These are phyloP conservation scores for Calliphora vomitoria DNA, from an alignment of 2,888 invertebrate species.

Conservation along the genomic window DNA sequence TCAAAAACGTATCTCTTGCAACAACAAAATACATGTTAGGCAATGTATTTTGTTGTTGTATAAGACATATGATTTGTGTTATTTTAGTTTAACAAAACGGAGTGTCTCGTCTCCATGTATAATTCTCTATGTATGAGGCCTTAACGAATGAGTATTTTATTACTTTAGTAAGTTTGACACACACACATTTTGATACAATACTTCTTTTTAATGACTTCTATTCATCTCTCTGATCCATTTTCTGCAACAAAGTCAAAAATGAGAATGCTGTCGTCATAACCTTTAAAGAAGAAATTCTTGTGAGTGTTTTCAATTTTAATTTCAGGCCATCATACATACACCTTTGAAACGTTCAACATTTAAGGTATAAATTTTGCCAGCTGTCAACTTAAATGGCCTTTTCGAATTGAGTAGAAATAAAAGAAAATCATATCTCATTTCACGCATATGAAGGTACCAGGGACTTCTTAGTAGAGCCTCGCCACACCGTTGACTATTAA, in stretches of 20 bases:
- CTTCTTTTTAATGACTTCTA: background rate
- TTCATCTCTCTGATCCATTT: constrained; percentile 77
- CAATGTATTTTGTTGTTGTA: no score
- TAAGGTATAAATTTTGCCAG: constrained; percentile 80
- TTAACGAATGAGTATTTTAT: no score
- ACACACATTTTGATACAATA: no score
- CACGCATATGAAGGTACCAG: constrained; percentile 79
- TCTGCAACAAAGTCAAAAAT: constrained; percentile 80
- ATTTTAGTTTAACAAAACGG: no score
- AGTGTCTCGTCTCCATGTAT: no score
- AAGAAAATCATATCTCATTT: constrained; percentile 78
- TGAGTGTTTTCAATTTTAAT: background rate
- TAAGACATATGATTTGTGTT: no score
- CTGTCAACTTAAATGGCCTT: constrained; percentile 78
- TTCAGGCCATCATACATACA: constrained; percentile 65
- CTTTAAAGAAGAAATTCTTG: constrained; percentile 74
- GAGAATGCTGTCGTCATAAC: constrained; percentile 81
- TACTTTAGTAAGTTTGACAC: no score
- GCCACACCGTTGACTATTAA: constrained; percentile 79
- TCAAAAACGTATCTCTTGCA: no score
- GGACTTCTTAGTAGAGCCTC: constrained; percentile 80
- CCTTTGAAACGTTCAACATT: constrained; percentile 77
- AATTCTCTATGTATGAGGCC: no score
- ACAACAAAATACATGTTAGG: no score
- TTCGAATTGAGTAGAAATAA: constrained; percentile 78